Percentiles rank a stretch among this genome's conserved stretches.
Evolutionary conservation across 2,888 invertebrate species (phyloP).

Genomic region (Prosopocoilus inquinatus): DNA sequence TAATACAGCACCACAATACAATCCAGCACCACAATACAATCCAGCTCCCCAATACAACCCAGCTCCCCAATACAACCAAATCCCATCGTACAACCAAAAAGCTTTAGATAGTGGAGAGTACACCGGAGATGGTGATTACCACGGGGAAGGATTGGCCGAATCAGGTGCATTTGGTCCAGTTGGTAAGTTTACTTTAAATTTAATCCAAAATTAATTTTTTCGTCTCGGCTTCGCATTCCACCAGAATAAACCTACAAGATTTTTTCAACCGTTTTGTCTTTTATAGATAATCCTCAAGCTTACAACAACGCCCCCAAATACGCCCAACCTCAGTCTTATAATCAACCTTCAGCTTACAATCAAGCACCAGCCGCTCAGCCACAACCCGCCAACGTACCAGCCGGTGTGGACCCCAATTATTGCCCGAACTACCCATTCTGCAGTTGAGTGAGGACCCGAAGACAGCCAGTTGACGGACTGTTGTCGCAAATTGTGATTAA

Average conservation of each 20-base stretch:
- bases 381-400: conserved; percentile 42
- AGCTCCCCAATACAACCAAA: conserved; percentile 10
- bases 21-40: conserved; percentile 14
- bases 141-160: conserved; percentile 50
- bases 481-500: conserved; percentile 12
- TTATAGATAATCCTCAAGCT: conserved; percentile 18
- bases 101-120: conserved; percentile 45
- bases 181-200: conserved; percentile 7
- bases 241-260: too few species aligned
- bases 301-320: conserved; percentile 25
- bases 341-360: conserved; percentile 26
- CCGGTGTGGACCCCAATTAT: conserved; percentile 45
- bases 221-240: neutral
- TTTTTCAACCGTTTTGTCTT: neutral
- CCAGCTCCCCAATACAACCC: conserved; percentile 11
- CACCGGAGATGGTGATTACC: conserved; percentile 49
- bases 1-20: conserved; percentile 26
- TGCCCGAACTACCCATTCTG: conserved; percentile 52
- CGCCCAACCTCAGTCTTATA: conserved; percentile 25
- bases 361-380: conserved; percentile 28
- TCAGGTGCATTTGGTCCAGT: conserved; percentile 42
- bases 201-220: too few species aligned
- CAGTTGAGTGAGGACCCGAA: conserved; percentile 33
- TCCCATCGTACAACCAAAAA: conserved; percentile 12
- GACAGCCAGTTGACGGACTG: conserved; percentile 4